Evolutionary conservation across 2,113 vertebrate genomes (phyloP), one percentile per base, ranked within the genome.

Genomic region (Zosterops hypoxanthus): DNA sequence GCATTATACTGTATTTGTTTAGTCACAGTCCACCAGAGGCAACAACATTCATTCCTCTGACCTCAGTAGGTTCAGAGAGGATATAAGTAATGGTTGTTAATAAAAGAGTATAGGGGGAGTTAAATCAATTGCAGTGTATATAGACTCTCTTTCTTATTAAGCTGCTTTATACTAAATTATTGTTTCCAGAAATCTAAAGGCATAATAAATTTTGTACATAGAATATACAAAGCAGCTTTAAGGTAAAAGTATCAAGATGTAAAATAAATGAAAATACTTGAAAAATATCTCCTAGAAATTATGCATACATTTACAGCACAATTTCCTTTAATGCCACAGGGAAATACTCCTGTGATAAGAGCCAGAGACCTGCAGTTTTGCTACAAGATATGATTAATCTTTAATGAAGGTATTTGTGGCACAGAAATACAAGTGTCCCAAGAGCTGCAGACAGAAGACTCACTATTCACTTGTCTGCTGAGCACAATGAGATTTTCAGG

Each of bases 381-480:
- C 18, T 84, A 86, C 56, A 88, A 88, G 52, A 71, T 65, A 60
- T 20, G 34, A 90, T 95, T 86, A 94, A 90, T 90, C 47, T 88
- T 96, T 93, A 88, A 90, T 92, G 36, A 83, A 86, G 31, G 23
- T 60, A 81, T 93, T 93, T 86, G 64, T 94, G 79, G 18, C 52
- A 93, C 31, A 86, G 53, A 71, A 88, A 95, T 75, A 49, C 46
- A 83, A 70, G 31, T 46, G 28, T 75, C 76, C 79, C 72, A 81
- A 73, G 85, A 78, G 68, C 0, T 86, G 28, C 18, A 90, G 55
- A 34, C 18, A 59, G 78, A 80, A 83, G 55, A 60, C 22, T 81
- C 2, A 0, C 8, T 86, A 49, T 75, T 88, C 11, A 47, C 80
- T 84, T 87, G 19, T 65, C 64, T 70, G 15, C 47, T 59, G 34